phyloP scores from a whole-genome alignment of 2,113 vertebrate genomes.

The Nothobranchius furzeri region DNA sequence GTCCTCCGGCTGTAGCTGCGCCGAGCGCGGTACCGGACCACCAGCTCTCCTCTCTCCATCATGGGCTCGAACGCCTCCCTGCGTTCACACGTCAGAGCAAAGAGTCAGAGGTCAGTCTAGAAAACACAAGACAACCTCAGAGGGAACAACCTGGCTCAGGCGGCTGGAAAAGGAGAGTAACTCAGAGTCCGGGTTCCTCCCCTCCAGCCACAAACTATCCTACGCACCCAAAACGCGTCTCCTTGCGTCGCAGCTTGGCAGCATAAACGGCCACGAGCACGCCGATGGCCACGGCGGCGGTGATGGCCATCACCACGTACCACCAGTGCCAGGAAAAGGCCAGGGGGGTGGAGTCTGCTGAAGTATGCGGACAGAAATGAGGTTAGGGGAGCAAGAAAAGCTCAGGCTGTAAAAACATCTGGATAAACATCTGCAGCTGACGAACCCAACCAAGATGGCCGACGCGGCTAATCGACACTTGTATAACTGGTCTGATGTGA shows the following conservation, averaged over 20 bases:
- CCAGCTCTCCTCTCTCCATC: slow-evolving; percentile 89
- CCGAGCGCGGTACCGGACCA: slow-evolving; percentile 87
- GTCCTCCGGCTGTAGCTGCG: slow-evolving; percentile 90
- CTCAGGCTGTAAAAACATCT: too few relatives aligned
- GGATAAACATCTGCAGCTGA: too few relatives aligned
- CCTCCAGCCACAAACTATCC: slow-evolving; percentile 30
- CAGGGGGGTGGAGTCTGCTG: slow-evolving; percentile 42
- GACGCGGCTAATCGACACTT: too few relatives aligned
- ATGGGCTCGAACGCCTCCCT: slow-evolving; percentile 90
- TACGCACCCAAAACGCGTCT: slow-evolving; percentile 88
- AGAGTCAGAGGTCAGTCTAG: slow-evolving; percentile 10
- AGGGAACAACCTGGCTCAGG: slow-evolving; percentile 18
- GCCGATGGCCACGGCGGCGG: slow-evolving; percentile 77
- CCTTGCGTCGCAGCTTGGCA: slow-evolving; percentile 84
- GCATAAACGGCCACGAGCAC: slow-evolving; percentile 83
- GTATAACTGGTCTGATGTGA: too few relatives aligned
- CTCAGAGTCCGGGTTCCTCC: slow-evolving; percentile 13
- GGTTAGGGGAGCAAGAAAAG: background rate
- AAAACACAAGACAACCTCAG: slow-evolving; percentile 3
- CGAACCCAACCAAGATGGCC: too few relatives aligned
- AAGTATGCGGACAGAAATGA: slow-evolving; percentile 19
- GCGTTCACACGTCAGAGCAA: slow-evolving; percentile 1
- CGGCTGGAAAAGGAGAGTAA: slow-evolving; percentile 19
- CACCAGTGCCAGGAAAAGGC: slow-evolving; percentile 92
- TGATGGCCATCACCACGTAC: slow-evolving; percentile 86